phyloP scores from a whole-genome alignment of 2,113 vertebrate species.

The Manacus vitellinus region DNA sequence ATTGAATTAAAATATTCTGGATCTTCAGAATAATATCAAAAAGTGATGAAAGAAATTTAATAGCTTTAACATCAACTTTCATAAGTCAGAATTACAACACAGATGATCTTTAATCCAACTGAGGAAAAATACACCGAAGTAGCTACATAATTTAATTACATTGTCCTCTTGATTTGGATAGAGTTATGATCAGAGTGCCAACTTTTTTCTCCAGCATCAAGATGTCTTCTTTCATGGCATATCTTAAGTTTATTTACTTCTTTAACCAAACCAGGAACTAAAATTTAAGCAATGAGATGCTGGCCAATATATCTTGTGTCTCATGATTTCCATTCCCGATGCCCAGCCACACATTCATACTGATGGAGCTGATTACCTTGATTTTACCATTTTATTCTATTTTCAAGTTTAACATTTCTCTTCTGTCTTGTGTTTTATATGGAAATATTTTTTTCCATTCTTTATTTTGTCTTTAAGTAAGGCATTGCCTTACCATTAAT shows the following conservation, averaged over 20 bases:
- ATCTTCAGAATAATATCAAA: background rate
- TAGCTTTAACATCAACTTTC: background rate
- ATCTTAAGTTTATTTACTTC: background rate
- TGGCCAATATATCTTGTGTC: background rate
- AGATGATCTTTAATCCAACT: background rate
- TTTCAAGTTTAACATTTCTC: background rate
- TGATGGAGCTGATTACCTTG: background rate
- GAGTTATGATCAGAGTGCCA: background rate
- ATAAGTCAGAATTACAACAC: background rate
- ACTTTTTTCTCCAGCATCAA: background rate
- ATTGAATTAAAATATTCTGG: background rate
- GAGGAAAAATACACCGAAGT: background rate
- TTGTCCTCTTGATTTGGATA: background rate
- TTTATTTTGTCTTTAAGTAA: background rate
- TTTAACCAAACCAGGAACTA: background rate
- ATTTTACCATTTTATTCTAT: background rate
- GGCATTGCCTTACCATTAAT: background rate
- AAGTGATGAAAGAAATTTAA: background rate
- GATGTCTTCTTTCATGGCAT: background rate
- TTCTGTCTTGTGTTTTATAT: background rate
- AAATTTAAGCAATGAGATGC: background rate
- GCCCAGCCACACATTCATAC: background rate
- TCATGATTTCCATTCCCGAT: background rate
- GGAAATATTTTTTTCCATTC: background rate
- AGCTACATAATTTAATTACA: background rate